Evolutionary conservation across 2,113 vertebrate species (phyloP).

Genomic region (Lagopus muta): DNA sequence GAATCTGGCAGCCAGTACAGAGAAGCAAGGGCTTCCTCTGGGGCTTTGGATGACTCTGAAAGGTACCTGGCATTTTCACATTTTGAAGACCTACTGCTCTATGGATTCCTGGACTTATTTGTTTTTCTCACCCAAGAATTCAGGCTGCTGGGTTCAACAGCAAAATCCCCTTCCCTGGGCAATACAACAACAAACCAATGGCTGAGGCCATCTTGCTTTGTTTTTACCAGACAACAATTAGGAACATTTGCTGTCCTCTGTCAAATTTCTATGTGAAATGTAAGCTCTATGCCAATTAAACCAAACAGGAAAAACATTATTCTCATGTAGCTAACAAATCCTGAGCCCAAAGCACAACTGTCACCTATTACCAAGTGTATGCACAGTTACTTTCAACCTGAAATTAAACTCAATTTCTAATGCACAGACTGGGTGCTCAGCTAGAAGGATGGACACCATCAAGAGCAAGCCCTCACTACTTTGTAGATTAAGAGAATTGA

Average conservation of each 20-base stretch:
- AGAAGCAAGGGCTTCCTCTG: neutral
- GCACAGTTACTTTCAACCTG: neutral
- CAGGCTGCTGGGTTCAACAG: neutral
- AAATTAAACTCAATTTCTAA: neutral
- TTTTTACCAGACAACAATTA: conserved; percentile 46
- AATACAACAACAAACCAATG: neutral
- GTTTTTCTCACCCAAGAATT: conserved; percentile 23
- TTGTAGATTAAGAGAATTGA: neutral
- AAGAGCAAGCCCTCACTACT: neutral
- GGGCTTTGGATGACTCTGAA: neutral
- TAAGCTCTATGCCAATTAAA: conserved; percentile 49
- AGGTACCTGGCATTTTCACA: neutral
- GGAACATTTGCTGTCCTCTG: conserved; percentile 46
- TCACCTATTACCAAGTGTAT: neutral
- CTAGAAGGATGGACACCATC: neutral
- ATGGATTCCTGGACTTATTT: neutral
- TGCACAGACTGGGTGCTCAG: neutral
- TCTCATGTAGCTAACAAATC: conserved; percentile 30
- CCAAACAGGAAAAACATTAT: conserved; percentile 58
- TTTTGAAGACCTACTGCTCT: neutral
- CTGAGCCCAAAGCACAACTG: conserved; percentile 16
- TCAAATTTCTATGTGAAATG: conserved; percentile 30
- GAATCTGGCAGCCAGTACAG: neutral
- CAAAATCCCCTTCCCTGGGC: neutral
- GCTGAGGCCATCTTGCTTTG: conserved; percentile 2